Evolutionary conservation across 2,888 invertebrate genomes (phyloP), one percentile per base, ranked within the genome.

Genomic region (Macaria liturata): DNA sequence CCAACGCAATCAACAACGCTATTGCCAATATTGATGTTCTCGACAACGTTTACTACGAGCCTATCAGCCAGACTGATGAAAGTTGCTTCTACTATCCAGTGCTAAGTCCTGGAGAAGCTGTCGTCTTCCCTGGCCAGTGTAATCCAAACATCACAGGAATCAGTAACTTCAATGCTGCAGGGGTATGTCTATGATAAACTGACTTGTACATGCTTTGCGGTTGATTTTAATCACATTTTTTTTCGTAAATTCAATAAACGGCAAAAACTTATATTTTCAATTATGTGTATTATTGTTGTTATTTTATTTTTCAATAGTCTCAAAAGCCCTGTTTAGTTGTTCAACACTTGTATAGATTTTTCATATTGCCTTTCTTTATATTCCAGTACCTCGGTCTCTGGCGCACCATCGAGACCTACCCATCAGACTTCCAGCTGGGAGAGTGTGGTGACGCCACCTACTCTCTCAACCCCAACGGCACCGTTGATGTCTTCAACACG

Each of bases 381-480:
- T 20, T 72, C 39, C 62, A 81, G 81, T 81, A 77, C 52, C 45
- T 65, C 2, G 79, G 78, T 2, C 65, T 67, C n/a, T 81, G 81
- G 81, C 68, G 72, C 7, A 52, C 75, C 2, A 70, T 81, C 0
- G 71, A 78, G 31, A 67, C 70, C 0, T 81, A 81, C 46, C 66
- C 70, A 6, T 64, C 75, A 5, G 65, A 67, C 1, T 78, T 75
- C 65, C 78, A 81, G 72, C 48, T 34, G 0, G 80, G 83, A 0
- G 54, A 69, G 3, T 81, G 83, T 49, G 68, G 70, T 4, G 71
- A 78, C 6, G 80, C 83, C 9, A 88, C 88, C 9, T 95, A 94
- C 75, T 77, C 80, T 4, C 64, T 80, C 1, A 82, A 76, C 39
- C 77, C 75, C 0, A 84, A 72, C 9, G 77, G 71, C 0, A 62